phyloP scores from a whole-genome alignment of 2,113 vertebrate genomes.

The Leucoraja erinaceus region DNA sequence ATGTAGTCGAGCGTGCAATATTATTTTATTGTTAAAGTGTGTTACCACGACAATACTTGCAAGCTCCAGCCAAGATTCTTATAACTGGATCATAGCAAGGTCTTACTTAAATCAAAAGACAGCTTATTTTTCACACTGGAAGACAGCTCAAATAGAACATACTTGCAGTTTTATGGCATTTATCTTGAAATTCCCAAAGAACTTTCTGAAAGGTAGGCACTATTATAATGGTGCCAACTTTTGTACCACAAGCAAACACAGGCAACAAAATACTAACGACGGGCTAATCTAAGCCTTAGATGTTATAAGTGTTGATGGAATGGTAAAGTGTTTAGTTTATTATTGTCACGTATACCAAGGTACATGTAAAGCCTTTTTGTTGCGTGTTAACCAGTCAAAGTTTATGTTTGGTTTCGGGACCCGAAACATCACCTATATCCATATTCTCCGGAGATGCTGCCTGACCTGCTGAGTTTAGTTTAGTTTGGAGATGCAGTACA shows the following conservation, averaged over 20 bases:
- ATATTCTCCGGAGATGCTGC: too few species aligned
- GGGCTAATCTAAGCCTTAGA: not conserved
- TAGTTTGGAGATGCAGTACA: too few species aligned
- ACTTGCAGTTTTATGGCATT: not conserved
- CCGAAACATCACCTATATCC: too few species aligned
- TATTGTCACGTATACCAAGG: too few species aligned
- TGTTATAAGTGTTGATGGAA: too few species aligned
- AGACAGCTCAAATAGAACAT: not conserved
- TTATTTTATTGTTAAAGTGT: not conserved
- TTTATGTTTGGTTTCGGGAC: too few species aligned
- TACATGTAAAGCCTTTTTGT: too few species aligned
- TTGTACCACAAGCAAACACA: not conserved
- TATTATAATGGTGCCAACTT: not conserved
- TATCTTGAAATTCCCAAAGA: not conserved
- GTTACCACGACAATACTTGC: not conserved
- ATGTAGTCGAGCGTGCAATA: not conserved
- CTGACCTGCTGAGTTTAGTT: too few species aligned
- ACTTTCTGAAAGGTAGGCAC: not conserved
- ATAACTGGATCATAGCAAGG: not conserved
- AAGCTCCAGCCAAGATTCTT: not conserved
- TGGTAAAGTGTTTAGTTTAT: too few species aligned
- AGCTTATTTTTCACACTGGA: not conserved
- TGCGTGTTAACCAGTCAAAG: too few species aligned
- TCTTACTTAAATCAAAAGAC: not conserved
- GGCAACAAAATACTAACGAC: not conserved